phyloP scores from a whole-genome alignment of 2,797 vertebrate species.

The Anabas testudineus region DNA sequence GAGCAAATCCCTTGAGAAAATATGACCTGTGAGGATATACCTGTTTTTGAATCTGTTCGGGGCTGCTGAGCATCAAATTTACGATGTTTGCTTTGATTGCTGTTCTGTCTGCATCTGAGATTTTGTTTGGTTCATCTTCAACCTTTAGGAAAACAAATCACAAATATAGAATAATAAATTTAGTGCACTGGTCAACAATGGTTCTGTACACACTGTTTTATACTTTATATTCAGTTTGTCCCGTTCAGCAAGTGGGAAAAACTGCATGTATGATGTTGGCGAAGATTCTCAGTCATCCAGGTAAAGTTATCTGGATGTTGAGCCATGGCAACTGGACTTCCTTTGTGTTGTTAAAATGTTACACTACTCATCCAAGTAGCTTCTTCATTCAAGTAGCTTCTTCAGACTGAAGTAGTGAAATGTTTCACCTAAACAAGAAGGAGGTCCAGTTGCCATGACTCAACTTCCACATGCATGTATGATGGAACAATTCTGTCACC shows the following conservation, averaged over 20 bases:
- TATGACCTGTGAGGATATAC: slow-evolving; percentile 68
- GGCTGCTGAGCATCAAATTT: slow-evolving; percentile 97
- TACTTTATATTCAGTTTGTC: not conserved
- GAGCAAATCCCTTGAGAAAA: not conserved
- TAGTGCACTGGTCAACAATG: not conserved
- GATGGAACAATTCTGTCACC: no score
- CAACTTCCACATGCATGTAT: no score
- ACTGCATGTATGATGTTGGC: not conserved
- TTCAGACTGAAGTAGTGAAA: no score
- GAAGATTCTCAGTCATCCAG: no score
- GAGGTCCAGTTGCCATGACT: no score
- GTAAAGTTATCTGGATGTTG: no score
- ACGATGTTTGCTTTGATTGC: slow-evolving; percentile 98
- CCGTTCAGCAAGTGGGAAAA: not conserved
- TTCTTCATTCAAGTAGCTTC: no score
- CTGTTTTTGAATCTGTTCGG: slow-evolving; percentile 99
- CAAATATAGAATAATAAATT: not conserved
- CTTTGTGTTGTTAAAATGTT: no score
- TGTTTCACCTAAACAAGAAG: no score
- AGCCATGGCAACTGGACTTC: no score
- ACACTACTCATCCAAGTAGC: no score
- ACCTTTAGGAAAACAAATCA: slow-evolving; percentile 70
- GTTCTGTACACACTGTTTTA: not conserved
- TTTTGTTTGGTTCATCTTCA: slow-evolving; percentile 98
- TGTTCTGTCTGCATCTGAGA: slow-evolving; percentile 92